A percentile compares a stretch with the other conserved stretches of the same genome.
These are phyloP conservation scores for Drosophila pseudoananassae DNA, from an alignment of 1,140 invertebrate species.

Conservation along the genomic window DNA sequence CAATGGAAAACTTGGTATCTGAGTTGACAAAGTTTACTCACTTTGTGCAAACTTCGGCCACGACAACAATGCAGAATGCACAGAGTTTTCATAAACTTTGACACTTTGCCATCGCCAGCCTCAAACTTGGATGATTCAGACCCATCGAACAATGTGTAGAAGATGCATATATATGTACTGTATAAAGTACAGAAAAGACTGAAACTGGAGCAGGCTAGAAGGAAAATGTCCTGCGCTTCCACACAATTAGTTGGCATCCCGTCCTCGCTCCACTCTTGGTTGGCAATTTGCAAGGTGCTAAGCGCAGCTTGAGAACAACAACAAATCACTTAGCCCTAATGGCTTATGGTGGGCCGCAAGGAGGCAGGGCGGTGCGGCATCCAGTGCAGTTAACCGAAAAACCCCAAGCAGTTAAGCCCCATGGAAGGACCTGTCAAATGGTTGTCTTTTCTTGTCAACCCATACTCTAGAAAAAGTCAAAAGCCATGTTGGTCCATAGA, in stretches of 20 bases:
- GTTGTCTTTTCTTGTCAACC: constrained; percentile 63
- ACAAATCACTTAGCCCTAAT: constrained; percentile 82
- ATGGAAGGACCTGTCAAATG: constrained; percentile 68
- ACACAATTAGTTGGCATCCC: constrained; percentile 70
- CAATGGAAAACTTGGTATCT: constrained; percentile 69
- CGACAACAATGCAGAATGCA: constrained; percentile 43
- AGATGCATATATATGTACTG: constrained; percentile 9
- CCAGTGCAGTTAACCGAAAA: constrained; percentile 76
- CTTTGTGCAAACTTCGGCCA: constrained; percentile 68
- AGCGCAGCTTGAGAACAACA: constrained; percentile 54
- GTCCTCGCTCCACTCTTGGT: constrained; percentile 12
- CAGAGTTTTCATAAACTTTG: constrained; percentile 66
- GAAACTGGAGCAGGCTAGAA: constrained; percentile 63
- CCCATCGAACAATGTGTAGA: constrained; percentile 15
- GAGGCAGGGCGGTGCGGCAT: neutral
- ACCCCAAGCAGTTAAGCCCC: constrained; percentile 76
- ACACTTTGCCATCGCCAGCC: constrained; percentile 46
- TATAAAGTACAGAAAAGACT: constrained; percentile 9
- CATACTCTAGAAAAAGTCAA: neutral
- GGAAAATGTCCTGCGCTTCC: constrained; percentile 60
- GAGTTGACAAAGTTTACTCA: constrained; percentile 57
- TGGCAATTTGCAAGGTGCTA: constrained; percentile 76
- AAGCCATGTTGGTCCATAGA: neutral
- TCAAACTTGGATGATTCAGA: constrained; percentile 29
- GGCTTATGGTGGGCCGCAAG: constrained; percentile 54